phyloP scores from a whole-genome alignment of 2,888 invertebrate species.

The Catocala sponsa region DNA sequence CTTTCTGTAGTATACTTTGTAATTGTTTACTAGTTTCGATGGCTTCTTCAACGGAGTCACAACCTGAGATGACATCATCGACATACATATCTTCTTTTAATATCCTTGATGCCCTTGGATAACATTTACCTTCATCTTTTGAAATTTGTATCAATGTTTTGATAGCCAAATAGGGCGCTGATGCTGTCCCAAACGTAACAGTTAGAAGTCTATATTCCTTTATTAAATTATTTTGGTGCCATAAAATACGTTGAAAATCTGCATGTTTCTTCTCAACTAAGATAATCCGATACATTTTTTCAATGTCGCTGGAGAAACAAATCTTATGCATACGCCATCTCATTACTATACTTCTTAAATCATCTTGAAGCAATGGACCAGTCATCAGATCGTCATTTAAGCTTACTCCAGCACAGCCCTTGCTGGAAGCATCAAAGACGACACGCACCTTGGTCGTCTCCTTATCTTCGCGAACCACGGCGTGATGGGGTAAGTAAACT shows the following conservation, averaged over 20 bases:
- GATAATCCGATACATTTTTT: conserved; percentile 14
- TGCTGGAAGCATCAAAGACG: neutral
- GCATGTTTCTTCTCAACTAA: conserved; percentile 12
- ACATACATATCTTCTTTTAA: conserved; percentile 4
- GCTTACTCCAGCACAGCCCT: neutral
- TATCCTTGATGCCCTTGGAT: conserved; percentile 5
- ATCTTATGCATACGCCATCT: conserved; percentile 7
- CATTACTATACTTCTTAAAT: neutral
- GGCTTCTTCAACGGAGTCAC: conserved; percentile 1
- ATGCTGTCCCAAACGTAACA: neutral
- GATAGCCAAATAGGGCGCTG: conserved; percentile 2
- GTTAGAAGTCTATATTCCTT: conserved; percentile 4
- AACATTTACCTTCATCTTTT: conserved; percentile 1
- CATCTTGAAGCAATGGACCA: neutral
- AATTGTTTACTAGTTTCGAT: conserved; percentile 5
- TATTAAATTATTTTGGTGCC: neutral
- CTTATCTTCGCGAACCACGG: neutral
- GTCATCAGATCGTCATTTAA: conserved; percentile 8
- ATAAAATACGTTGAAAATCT: conserved; percentile 3
- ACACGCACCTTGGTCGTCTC: neutral
- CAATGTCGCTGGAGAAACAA: conserved; percentile 12
- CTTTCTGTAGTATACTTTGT: conserved; percentile 1
- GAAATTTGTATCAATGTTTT: neutral
- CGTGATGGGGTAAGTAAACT: conserved; percentile 2
- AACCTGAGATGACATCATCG: conserved; percentile 3